Evolutionary conservation across 2,797 vertebrate species (phyloP).

Genomic region (Sebastes cheni): DNA sequence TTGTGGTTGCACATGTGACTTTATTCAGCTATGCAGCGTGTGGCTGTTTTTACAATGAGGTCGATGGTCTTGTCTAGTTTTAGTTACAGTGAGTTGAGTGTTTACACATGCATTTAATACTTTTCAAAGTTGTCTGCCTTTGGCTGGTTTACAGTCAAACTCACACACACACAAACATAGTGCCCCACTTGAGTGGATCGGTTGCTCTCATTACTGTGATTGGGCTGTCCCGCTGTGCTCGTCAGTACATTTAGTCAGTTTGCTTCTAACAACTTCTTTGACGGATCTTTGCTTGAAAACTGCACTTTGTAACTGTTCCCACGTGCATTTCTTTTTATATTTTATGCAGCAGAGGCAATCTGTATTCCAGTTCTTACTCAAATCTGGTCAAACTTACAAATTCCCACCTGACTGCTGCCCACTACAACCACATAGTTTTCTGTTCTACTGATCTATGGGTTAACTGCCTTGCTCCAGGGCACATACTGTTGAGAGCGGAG

Average conservation of each 20-base stretch:
- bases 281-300: neutral
- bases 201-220: conserved; percentile 10
- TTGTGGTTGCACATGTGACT: too few relatives aligned
- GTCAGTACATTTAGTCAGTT: neutral
- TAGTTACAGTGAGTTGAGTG: neutral
- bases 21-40: too few relatives aligned
- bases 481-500: conserved; percentile 1
- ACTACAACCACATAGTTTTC: neutral
- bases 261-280: conserved; percentile 20
- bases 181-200: neutral
- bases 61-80: neutral
- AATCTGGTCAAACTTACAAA: neutral
- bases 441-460: conserved; percentile 3
- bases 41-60: neutral
- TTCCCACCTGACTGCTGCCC: neutral
- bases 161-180: neutral
- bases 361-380: neutral
- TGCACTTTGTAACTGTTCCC: neutral
- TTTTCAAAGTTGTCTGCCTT: neutral
- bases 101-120: neutral
- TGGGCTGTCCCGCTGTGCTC: neutral
- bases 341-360: neutral
- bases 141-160: neutral
- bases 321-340: neutral
- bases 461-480: conserved; percentile 21